Base-by-base conservation (phyloP, 2,113 vertebrate genomes). In the Brachyhypopomus occidentalis region DNA sequence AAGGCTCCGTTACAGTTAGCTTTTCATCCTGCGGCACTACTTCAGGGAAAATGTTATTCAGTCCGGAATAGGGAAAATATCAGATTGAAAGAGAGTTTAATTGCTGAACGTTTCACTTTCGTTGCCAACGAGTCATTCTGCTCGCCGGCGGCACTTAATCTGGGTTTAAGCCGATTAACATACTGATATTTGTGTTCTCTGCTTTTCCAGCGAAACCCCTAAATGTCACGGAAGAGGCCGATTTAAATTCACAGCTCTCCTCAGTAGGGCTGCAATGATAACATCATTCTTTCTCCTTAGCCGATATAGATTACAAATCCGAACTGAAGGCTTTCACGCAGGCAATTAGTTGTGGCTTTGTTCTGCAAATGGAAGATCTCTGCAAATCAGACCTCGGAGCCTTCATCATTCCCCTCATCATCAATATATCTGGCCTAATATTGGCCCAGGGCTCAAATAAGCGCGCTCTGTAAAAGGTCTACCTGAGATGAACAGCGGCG, bases 161-260 rank as follows among this genome's bases (percentile, higher is more conserved):
- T 75, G n/a, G 45, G 78, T 19, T 64, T 84, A 87, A 77, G 76
- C 78, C 62, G 78, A 87, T 89, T 86, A 87, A 79, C 84, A 85
- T 63, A 71, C 75, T 77, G 80, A 85, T 86, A 87, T 87, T 86
- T 87, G 80, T 85, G 85, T 87, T 85, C 85, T 56, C 30, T 60
- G 67, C 55, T 83, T 83, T 73, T 78, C 27, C 75, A 48, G 62
- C 81, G 58, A 12, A 82, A 78, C 67, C 59, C 69, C 41, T 75
- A 86, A 85, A 86, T 88, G 87, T 86, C 85, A 87, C 66, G 58
- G 56, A 84, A 71, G 55, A 70, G 23, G 38, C 60, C 84, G 25
- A 84, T 88, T 85, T 85, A 81, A 81, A 87, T 83, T 52, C 81
- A 83, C 77, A 58, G 72, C 66, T 75, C 22, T 81, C 52, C 45